phyloP scores from a whole-genome alignment of 2,888 invertebrate genomes.

The Dolichopus griseipennis region DNA sequence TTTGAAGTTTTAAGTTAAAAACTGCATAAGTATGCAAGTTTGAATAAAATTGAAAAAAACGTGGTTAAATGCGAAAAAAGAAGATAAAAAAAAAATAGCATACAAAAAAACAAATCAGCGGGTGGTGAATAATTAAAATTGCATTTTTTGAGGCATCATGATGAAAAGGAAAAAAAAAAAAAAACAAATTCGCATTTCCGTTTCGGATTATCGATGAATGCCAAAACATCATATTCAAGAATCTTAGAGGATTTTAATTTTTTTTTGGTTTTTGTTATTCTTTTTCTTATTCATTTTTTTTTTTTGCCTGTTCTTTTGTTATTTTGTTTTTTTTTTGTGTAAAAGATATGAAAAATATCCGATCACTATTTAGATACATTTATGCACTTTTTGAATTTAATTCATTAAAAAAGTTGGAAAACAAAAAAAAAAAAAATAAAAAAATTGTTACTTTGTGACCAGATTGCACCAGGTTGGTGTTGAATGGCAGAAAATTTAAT shows the following conservation, averaged over 20 bases:
- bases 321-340: too few species aligned
- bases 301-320: too few species aligned
- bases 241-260: not conserved
- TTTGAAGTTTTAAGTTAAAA: too few species aligned
- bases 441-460: too few species aligned
- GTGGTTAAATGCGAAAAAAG: not conserved
- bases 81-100: not conserved
- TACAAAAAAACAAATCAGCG: not conserved
- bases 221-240: not conserved
- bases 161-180: not conserved
- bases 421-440: too few species aligned
- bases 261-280: not conserved
- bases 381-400: too few species aligned
- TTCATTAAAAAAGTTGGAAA: too few species aligned
- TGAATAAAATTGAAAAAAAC: not conserved
- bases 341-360: too few species aligned
- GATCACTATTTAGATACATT: too few species aligned
- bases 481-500: slow-evolving; percentile 6
- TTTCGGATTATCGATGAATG: slow-evolving; percentile 1
- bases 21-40: not conserved
- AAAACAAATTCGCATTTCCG: not conserved
- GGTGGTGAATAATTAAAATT: slow-evolving; percentile 6
- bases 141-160: not conserved
- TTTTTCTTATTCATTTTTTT: too few species aligned
- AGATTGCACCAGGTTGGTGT: not conserved